These are phyloP conservation scores for Ctena decussata DNA, from an alignment of 2,888 invertebrate species.

Conservation along the genomic window DNA sequence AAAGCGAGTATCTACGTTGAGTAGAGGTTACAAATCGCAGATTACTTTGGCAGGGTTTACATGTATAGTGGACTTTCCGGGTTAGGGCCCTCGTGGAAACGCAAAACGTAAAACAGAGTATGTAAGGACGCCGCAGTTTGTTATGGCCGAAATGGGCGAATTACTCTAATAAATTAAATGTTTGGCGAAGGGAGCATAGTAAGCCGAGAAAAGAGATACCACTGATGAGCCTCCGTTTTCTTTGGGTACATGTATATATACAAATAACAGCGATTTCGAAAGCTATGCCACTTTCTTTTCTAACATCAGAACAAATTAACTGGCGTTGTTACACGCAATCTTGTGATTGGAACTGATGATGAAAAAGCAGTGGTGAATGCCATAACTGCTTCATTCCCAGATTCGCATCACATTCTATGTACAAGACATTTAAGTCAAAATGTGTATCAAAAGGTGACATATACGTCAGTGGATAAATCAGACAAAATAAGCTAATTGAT, in stretches of 20 bases:
- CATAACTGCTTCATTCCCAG: constrained; percentile 17
- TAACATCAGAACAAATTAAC: constrained; percentile 31
- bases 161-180: not conserved
- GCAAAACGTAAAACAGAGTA: constrained; percentile 1
- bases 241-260: constrained; percentile 55
- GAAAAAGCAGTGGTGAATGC: constrained; percentile 47
- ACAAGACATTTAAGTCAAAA: constrained; percentile 42
- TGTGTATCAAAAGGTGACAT: constrained; percentile 23
- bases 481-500: constrained; percentile 7
- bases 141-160: constrained; percentile 19
- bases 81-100: constrained; percentile 2
- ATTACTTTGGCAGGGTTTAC: constrained; percentile 17
- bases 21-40: not conserved
- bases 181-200: constrained; percentile 17
- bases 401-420: constrained; percentile 35
- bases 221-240: constrained; percentile 37
- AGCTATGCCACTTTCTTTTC: constrained; percentile 41
- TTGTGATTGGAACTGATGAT: constrained; percentile 47
- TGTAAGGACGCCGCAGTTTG: constrained; percentile 1
- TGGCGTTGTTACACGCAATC: not conserved
- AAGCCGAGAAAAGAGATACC: not conserved
- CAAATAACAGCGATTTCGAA: constrained; percentile 56
- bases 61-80: constrained; percentile 33
- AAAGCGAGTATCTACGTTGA: constrained; percentile 30
- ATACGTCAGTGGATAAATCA: constrained; percentile 17